A percentile compares a stretch with the other conserved stretches of the same genome.
Conservation (phyloP, 2,113 vertebrate species). For the Trichomycterus rosablanca region DNA sequence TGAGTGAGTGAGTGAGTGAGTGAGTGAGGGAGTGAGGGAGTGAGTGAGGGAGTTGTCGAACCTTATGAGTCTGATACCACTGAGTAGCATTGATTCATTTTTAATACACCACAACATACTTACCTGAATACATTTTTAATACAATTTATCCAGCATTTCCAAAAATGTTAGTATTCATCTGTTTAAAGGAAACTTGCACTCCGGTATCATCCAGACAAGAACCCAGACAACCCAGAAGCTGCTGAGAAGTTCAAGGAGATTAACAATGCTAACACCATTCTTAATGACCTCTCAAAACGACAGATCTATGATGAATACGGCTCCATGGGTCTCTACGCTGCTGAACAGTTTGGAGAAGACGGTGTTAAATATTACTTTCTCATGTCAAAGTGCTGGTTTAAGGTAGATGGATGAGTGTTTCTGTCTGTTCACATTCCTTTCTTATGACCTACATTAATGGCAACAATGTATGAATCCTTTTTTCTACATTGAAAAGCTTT, state of each 20-base stretch:
- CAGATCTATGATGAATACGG: slow-evolving; percentile 82
- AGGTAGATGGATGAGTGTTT: slow-evolving; percentile 68
- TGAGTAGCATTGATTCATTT: too few species aligned
- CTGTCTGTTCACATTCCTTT: background rate
- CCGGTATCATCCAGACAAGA: slow-evolving; percentile 88
- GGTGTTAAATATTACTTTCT: slow-evolving; percentile 81
- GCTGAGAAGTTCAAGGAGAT: slow-evolving; percentile 80
- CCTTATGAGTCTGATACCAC: too few species aligned
- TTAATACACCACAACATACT: too few species aligned
- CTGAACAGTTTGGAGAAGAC: slow-evolving; percentile 85
- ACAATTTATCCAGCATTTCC: too few species aligned
- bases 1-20: too few species aligned
- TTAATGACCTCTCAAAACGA: slow-evolving; percentile 77
- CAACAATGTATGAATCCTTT: too few species aligned
- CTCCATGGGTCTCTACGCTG: slow-evolving; percentile 83
- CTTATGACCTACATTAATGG: background rate
- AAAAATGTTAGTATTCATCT: too few species aligned
- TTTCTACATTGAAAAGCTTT: too few species aligned
- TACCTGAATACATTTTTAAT: too few species aligned
- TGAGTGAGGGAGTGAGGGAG: too few species aligned
- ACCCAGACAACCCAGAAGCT: slow-evolving; percentile 70
- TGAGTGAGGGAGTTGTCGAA: too few species aligned
- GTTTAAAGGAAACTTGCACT: slow-evolving; percentile 77
- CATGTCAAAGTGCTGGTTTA: slow-evolving; percentile 87
- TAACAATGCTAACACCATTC: slow-evolving; percentile 83